phyloP scores from a whole-genome alignment of 1,140 invertebrate species.

The Chrysomallon squamiferum region DNA sequence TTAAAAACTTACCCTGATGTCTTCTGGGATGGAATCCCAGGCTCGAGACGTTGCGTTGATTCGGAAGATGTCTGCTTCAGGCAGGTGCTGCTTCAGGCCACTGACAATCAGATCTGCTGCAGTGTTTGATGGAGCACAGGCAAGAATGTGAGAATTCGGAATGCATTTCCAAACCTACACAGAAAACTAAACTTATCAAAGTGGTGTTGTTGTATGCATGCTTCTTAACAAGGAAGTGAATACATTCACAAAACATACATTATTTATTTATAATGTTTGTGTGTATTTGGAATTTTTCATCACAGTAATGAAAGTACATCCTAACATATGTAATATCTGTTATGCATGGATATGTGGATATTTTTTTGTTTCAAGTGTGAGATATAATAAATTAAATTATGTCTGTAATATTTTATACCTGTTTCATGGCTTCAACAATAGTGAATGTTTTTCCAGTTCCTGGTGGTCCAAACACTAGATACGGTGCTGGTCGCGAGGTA shows the following conservation, averaged over 20 bases:
- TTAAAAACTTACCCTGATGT: slow-evolving; percentile 35
- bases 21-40: slow-evolving; percentile 28
- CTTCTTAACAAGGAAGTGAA: neutral
- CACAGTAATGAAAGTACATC: too few relatives aligned
- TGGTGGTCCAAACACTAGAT: slow-evolving; percentile 91
- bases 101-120: slow-evolving; percentile 75
- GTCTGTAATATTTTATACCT: too few relatives aligned
- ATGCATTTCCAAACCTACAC: slow-evolving; percentile 73
- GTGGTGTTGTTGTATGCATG: neutral
- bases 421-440: slow-evolving; percentile 84
- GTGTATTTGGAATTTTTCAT: too few relatives aligned
- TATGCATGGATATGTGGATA: too few relatives aligned
- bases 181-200: neutral
- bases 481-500: slow-evolving; percentile 77
- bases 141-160: slow-evolving; percentile 73
- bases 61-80: slow-evolving; percentile 32
- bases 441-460: slow-evolving; percentile 94
- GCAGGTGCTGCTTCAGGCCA: slow-evolving; percentile 32
- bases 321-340: too few relatives aligned
- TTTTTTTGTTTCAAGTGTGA: too few relatives aligned
- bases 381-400: too few relatives aligned
- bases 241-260: too few relatives aligned
- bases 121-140: slow-evolving; percentile 87
- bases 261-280: too few relatives aligned
- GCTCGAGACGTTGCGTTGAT: slow-evolving; percentile 47